Evolutionary conservation across 2,113 vertebrate species (phyloP).

Genomic region (Noctilio leporinus): DNA sequence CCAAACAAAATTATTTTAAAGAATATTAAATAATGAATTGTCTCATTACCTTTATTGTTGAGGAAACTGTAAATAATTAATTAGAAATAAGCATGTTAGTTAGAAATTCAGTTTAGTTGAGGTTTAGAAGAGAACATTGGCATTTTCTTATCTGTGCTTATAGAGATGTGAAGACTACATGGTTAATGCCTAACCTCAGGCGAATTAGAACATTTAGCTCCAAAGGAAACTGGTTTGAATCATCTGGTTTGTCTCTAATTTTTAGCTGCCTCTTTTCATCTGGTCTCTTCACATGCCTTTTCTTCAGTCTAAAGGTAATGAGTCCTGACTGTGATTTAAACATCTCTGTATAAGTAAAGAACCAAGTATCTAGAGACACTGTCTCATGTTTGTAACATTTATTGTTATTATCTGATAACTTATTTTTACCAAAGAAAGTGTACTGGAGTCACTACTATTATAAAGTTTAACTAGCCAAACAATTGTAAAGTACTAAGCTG

Average conservation of each 20-base stretch:
- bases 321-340: neutral
- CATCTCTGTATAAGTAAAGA: neutral
- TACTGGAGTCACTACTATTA: neutral
- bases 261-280: conserved; percentile 35
- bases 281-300: conserved; percentile 24
- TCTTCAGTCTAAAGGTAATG: conserved; percentile 6
- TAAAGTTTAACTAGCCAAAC: neutral
- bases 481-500: neutral
- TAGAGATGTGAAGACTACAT: neutral
- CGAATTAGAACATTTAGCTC: conserved; percentile 23
- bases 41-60: neutral
- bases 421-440: neutral
- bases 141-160: neutral
- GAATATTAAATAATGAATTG: neutral
- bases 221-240: conserved; percentile 28
- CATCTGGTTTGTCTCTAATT: neutral
- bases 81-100: neutral
- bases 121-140: neutral
- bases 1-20: neutral
- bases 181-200: neutral
- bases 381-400: neutral
- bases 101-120: neutral
- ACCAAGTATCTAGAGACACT: neutral
- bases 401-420: neutral
- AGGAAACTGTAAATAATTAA: neutral